Percentiles rank a stretch among this genome's conserved stretches.
Conservation (phyloP, 1,140 invertebrate species). For the Phthorimaea operculella region DNA sequence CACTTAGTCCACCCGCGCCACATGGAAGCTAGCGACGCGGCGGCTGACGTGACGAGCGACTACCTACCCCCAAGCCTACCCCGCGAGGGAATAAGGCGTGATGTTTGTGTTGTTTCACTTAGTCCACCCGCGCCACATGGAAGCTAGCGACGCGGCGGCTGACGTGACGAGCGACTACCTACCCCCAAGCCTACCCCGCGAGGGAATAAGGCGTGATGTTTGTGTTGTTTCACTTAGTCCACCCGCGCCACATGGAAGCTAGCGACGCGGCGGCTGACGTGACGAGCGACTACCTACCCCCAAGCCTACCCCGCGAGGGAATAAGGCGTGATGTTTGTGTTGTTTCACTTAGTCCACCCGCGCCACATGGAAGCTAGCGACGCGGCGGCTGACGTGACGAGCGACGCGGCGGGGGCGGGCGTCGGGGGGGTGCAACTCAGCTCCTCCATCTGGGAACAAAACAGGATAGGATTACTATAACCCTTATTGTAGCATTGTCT, state of each 20-base stretch:
- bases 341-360: constrained; percentile 69
- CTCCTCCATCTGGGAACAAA: constrained; percentile 33
- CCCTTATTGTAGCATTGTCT: too few relatives aligned
- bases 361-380: constrained; percentile 77
- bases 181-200: too few relatives aligned
- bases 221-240: constrained; percentile 70
- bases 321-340: too few relatives aligned
- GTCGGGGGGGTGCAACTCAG: constrained; percentile 64
- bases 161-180: constrained; percentile 77
- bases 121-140: constrained; percentile 78
- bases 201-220: too few relatives aligned
- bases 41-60: constrained; percentile 76
- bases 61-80: too few relatives aligned
- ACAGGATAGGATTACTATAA: too few relatives aligned
- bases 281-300: too few relatives aligned
- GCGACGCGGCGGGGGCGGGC: constrained; percentile 68
- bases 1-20: constrained; percentile 75
- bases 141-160: constrained; percentile 75
- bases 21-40: constrained; percentile 75
- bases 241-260: constrained; percentile 77
- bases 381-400: constrained; percentile 76
- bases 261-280: constrained; percentile 77
- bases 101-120: too few relatives aligned
- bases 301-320: too few relatives aligned
- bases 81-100: too few relatives aligned